These are phyloP conservation scores for Brachionus rotundiformis DNA, from an alignment of 1,140 invertebrate species.

Conservation along the genomic window DNA sequence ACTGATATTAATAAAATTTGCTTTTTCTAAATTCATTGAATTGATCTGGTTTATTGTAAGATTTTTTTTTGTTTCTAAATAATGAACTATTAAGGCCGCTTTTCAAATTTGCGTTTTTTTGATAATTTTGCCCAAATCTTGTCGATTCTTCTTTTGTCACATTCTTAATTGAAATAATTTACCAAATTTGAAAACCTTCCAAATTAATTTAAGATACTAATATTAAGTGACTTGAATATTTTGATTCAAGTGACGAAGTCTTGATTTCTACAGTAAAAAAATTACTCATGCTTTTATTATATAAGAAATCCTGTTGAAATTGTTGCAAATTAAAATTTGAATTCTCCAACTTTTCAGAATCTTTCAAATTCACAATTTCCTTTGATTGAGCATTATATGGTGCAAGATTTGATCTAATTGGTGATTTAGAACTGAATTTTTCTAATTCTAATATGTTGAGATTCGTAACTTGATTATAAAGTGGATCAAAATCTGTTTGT, in stretches of 20 bases:
- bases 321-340: not conserved
- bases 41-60: not conserved
- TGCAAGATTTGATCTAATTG: not conserved
- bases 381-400: not conserved
- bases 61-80: not conserved
- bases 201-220: not conserved
- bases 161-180: not conserved
- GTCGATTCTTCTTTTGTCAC: not conserved
- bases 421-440: not conserved
- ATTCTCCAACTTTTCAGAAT: not conserved
- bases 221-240: not conserved
- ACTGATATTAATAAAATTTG: constrained; percentile 8
- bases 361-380: not conserved
- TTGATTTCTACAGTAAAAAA: not conserved
- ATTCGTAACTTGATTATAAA: not conserved
- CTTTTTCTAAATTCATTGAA: constrained; percentile 16
- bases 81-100: not conserved
- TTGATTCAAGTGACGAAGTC: not conserved
- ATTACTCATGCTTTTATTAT: not conserved
- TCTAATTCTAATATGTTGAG: not conserved
- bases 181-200: not conserved
- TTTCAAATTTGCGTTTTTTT: not conserved
- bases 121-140: not conserved
- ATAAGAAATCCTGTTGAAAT: not conserved
- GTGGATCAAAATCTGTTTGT: not conserved